Conservation (phyloP, 2,113 vertebrate species). For the Mugil cephalus region DNA sequence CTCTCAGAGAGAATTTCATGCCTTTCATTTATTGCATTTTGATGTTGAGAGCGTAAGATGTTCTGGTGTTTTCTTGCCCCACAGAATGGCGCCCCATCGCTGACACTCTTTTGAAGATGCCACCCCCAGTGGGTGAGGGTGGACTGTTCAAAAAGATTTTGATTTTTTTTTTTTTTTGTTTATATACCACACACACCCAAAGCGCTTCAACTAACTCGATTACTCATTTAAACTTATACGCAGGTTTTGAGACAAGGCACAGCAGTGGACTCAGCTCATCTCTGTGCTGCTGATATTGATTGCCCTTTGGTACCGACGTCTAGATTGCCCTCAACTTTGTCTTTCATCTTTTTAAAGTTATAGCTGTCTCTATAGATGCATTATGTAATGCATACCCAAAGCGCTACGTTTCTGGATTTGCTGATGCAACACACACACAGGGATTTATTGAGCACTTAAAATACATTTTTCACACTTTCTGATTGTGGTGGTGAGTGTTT, state of each 20-base stretch:
- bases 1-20: constrained; percentile 68
- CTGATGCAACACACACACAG: constrained; percentile 2
- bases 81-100: constrained; percentile 14
- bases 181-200: background rate
- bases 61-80: constrained; percentile 48
- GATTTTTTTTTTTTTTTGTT: constrained; percentile 28
- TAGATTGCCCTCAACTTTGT: background rate
- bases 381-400: background rate
- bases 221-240: constrained; percentile 11
- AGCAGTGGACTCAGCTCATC: background rate
- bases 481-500: background rate
- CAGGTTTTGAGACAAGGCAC: background rate
- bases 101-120: constrained; percentile 43
- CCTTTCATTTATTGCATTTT: constrained; percentile 75
- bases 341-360: constrained; percentile 16
- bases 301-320: background rate
- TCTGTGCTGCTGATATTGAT: constrained; percentile 11
- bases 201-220: constrained; percentile 12
- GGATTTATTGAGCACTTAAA: constrained; percentile 5
- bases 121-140: constrained; percentile 31
- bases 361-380: background rate
- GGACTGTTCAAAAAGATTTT: constrained; percentile 35
- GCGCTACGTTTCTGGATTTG: background rate
- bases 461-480: constrained; percentile 22
- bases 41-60: constrained; percentile 61